These are phyloP conservation scores for Brachionus rotundiformis DNA, from an alignment of 1,140 invertebrate species.

Conservation along the genomic window DNA sequence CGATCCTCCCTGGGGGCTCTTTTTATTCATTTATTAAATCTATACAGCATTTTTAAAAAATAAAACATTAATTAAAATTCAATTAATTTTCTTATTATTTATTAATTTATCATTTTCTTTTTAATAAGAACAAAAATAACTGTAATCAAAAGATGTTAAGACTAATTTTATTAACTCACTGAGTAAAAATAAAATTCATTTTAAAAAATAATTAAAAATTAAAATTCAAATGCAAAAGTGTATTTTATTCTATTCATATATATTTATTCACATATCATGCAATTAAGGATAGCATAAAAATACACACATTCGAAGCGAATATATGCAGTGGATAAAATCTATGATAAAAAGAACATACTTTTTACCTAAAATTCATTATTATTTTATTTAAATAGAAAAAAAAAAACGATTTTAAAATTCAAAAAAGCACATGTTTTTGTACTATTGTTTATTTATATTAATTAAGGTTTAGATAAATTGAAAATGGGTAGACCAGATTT, in stretches of 20 bases:
- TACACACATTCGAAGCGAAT: not conserved
- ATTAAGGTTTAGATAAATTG: not conserved
- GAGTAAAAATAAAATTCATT: not conserved
- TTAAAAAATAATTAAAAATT: not conserved
- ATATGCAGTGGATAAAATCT: not conserved
- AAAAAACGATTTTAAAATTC: slow-evolving; percentile 3
- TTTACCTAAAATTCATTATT: slow-evolving; percentile 21
- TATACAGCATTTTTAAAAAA: no score
- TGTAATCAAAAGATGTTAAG: no score
- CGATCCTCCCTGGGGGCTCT: no score
- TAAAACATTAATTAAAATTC: no score
- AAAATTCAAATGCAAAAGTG: not conserved
- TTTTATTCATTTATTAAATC: no score
- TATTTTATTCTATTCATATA: no score
- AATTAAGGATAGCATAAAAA: not conserved
- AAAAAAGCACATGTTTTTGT: not conserved
- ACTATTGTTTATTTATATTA: not conserved
- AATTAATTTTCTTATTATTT: no score
- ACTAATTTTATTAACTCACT: not conserved
- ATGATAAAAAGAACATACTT: slow-evolving; percentile 11
- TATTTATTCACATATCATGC: not conserved
- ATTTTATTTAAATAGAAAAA: not conserved
- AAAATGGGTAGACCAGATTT: slow-evolving; percentile 51
- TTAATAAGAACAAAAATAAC: no score
- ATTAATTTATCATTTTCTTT: no score